phyloP scores from a whole-genome alignment of 2,888 invertebrate species.

The Pseudanteris insignis region DNA sequence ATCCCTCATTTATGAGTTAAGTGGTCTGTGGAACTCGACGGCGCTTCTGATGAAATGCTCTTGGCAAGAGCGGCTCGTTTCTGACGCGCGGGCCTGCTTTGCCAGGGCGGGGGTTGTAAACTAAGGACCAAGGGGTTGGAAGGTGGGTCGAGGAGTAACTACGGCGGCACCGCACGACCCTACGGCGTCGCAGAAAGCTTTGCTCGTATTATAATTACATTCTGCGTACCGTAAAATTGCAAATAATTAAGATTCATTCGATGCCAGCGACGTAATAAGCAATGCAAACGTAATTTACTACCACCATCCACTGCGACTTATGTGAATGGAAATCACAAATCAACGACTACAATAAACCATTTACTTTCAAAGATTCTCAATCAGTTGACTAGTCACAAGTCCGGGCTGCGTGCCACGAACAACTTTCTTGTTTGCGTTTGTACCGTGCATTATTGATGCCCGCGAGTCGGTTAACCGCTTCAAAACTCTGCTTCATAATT shows the following conservation, averaged over 20 bases:
- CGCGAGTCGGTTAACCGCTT: too few relatives aligned
- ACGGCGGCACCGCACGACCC: slow-evolving; percentile 54
- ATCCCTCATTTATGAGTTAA: slow-evolving; percentile 65
- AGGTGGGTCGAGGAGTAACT: slow-evolving; percentile 54
- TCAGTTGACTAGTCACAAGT: slow-evolving; percentile 18
- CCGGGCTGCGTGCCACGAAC: too few relatives aligned
- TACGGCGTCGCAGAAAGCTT: slow-evolving; percentile 55
- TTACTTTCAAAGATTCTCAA: slow-evolving; percentile 30
- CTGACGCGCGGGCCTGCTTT: slow-evolving; percentile 53
- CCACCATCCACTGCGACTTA: slow-evolving; percentile 28
- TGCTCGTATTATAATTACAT: slow-evolving; percentile 61
- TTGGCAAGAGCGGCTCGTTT: slow-evolving; percentile 57
- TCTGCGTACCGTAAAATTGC: slow-evolving; percentile 59
- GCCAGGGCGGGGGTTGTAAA: slow-evolving; percentile 39
- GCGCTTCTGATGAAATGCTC: slow-evolving; percentile 64
- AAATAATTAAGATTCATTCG: slow-evolving; percentile 62
- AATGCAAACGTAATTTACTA: slow-evolving; percentile 51
- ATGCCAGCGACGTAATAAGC: slow-evolving; percentile 52
- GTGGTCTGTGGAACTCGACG: slow-evolving; percentile 64
- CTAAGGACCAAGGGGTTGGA: slow-evolving; percentile 48
- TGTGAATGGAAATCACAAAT: slow-evolving; percentile 31
- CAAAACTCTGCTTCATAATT: too few relatives aligned
- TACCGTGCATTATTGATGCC: too few relatives aligned
- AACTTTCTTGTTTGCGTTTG: too few relatives aligned
- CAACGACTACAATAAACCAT: slow-evolving; percentile 34